Conservation (phyloP, 2,888 invertebrate species). For the Drosophila subquinaria region DNA sequence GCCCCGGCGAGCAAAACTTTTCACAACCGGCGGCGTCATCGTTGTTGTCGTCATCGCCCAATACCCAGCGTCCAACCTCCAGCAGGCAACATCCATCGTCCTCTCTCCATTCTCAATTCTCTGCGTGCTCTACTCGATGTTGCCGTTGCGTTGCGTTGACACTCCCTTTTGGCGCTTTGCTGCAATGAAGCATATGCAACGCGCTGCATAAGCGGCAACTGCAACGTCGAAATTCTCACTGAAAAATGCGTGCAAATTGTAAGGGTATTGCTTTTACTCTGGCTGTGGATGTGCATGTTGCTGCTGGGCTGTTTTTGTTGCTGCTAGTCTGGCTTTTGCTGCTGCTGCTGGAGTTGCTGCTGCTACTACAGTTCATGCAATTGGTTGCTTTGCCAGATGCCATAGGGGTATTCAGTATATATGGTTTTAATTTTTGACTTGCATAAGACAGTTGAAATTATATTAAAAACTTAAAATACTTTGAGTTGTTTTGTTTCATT, state of each 20-base stretch:
- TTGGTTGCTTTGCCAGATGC: slow-evolving; percentile 16
- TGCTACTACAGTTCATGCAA: slow-evolving; percentile 28
- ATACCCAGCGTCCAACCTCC: slow-evolving; percentile 29
- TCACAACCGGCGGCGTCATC: slow-evolving; percentile 57
- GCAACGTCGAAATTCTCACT: slow-evolving; percentile 52
- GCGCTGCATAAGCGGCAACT: slow-evolving; percentile 57
- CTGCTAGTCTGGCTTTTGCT: slow-evolving; percentile 18
- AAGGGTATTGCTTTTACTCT: slow-evolving; percentile 44
- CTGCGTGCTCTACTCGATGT: slow-evolving; percentile 19
- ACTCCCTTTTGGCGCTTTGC: slow-evolving; percentile 74
- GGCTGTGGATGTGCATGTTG: slow-evolving; percentile 29
- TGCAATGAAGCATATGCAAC: slow-evolving; percentile 70
- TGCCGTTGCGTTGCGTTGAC: slow-evolving; percentile 56
- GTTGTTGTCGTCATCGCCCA: slow-evolving; percentile 44
- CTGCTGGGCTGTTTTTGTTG: slow-evolving; percentile 29
- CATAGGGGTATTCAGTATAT: slow-evolving; percentile 29
- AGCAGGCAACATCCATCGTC: slow-evolving; percentile 17
- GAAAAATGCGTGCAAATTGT: slow-evolving; percentile 71
- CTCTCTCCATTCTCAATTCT: slow-evolving; percentile 17
- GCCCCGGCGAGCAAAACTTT: slow-evolving; percentile 74
- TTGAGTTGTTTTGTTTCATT: too few species aligned
- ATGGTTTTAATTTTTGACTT: not conserved
- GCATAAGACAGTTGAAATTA: too few species aligned
- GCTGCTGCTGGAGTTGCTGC: slow-evolving; percentile 13
- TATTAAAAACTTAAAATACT: too few species aligned